A percentile compares a stretch with the other conserved stretches of the same genome.
Evolutionary conservation across 2,113 vertebrate genomes (phyloP).

Genomic region (Paracanthobrama guichenoti): DNA sequence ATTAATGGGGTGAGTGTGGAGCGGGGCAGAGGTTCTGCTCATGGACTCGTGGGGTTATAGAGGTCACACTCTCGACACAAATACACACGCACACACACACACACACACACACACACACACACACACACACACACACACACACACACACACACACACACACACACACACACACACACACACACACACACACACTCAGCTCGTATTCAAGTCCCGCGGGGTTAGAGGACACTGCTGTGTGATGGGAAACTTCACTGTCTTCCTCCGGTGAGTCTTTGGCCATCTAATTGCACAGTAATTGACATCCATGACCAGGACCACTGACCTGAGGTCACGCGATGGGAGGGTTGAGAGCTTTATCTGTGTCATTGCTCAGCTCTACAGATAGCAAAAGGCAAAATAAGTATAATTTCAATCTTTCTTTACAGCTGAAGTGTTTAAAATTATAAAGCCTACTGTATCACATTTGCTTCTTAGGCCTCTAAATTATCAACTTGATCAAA

Average conservation of each 20-base stretch:
- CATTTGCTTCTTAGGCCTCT: neutral
- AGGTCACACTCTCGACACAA: conserved; percentile 36
- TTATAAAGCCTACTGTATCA: neutral
- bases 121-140: neutral
- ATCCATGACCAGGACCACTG: neutral
- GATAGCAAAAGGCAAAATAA: neutral
- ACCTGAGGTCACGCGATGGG: conserved; percentile 35
- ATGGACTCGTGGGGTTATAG: conserved; percentile 35
- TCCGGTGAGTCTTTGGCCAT: neutral
- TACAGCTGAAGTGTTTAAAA: neutral
- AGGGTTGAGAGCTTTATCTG: neutral
- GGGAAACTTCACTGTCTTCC: neutral
- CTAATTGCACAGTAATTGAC: conserved; percentile 37
- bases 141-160: neutral
- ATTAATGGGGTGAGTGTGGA: conserved; percentile 53
- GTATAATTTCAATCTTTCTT: neutral
- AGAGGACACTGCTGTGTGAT: conserved; percentile 1
- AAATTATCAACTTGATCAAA: neutral
- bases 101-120: neutral
- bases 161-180: neutral
- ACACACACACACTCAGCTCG: neutral
- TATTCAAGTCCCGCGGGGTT: conserved; percentile 4
- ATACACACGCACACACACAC: neutral
- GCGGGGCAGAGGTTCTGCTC: conserved; percentile 29
- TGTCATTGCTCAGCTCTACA: neutral